These are phyloP conservation scores for Sarcophaga variegata DNA, from an alignment of 2,888 invertebrate genomes.

Conservation along the genomic window DNA sequence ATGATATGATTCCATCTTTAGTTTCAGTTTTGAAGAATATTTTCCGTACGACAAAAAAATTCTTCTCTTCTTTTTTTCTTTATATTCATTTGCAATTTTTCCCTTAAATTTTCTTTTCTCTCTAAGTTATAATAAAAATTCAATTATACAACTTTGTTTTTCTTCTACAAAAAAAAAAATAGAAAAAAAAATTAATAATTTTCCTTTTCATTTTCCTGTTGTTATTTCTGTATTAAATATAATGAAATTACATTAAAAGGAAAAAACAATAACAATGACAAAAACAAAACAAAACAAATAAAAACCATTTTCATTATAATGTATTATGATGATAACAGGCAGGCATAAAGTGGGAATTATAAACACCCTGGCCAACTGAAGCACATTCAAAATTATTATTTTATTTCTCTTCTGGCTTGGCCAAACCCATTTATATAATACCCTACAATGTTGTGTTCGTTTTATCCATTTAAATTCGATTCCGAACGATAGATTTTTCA, in stretches of 20 bases:
- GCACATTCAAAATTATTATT: background rate
- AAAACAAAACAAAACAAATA: conserved; percentile 33
- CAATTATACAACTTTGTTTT: conserved; percentile 67
- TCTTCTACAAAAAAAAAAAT: background rate
- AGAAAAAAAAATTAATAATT: too few species aligned
- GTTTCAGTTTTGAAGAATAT: background rate
- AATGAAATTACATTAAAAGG: conserved; percentile 61
- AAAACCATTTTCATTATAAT: conserved; percentile 57
- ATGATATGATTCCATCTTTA: background rate
- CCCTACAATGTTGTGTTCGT: background rate
- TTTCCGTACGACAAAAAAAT: conserved; percentile 11
- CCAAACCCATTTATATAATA: background rate
- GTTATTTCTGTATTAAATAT: conserved; percentile 50
- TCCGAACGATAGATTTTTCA: too few species aligned
- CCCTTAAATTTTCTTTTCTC: conserved; percentile 9
- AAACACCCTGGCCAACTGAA: background rate
- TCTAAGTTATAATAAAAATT: conserved; percentile 63
- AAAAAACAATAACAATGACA: conserved; percentile 35
- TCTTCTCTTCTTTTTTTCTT: conserved; percentile 7
- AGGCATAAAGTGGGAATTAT: background rate
- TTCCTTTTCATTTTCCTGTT: conserved; percentile 16
- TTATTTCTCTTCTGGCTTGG: background rate
- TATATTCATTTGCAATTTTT: background rate
- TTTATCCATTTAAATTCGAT: too few species aligned
- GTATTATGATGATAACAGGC: conserved; percentile 7